Evolutionary conservation across 2,888 invertebrate species (phyloP).

Genomic region (Anthrax anthrax): DNA sequence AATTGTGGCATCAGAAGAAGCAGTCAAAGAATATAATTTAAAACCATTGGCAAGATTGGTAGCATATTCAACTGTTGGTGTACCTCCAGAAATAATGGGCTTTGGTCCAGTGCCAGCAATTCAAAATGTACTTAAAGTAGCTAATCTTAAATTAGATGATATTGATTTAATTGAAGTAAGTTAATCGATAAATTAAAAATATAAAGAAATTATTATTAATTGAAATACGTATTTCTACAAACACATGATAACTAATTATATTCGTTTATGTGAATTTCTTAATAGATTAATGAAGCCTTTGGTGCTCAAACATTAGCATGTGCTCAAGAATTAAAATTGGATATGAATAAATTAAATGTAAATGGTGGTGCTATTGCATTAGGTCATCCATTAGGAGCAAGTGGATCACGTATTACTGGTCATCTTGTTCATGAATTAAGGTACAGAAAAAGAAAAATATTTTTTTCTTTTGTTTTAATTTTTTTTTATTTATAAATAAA

Average conservation of each 20-base stretch:
- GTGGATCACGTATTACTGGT: conserved; percentile 80
- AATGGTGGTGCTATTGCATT: conserved; percentile 94
- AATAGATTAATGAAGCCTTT: conserved; percentile 95
- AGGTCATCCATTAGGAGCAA: conserved; percentile 95
- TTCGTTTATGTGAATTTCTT: too few relatives aligned
- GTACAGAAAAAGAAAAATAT: conserved; percentile 40
- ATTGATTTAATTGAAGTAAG: conserved; percentile 83
- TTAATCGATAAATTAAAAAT: not conserved
- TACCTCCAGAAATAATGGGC: conserved; percentile 96
- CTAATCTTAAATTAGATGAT: conserved; percentile 67
- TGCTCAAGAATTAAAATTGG: conserved; percentile 73
- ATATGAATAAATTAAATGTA: conserved; percentile 77
- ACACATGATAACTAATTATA: not conserved
- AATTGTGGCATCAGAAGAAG: conserved; percentile 80
- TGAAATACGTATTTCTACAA: too few relatives aligned
- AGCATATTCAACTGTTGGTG: conserved; percentile 85
- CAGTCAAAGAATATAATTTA: conserved; percentile 62
- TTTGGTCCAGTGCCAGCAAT: conserved; percentile 94
- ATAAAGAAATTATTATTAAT: not conserved
- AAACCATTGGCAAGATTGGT: conserved; percentile 84
- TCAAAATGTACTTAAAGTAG: conserved; percentile 61
- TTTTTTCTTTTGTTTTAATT: not conserved
- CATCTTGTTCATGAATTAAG: conserved; percentile 84
- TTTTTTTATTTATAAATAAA: not conserved
- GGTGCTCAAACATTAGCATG: conserved; percentile 89